Percentiles rank a stretch among this genome's conserved stretches.
Evolutionary conservation across 2,888 invertebrate genomes (phyloP).

Genomic region (Microdon myrmicae): DNA sequence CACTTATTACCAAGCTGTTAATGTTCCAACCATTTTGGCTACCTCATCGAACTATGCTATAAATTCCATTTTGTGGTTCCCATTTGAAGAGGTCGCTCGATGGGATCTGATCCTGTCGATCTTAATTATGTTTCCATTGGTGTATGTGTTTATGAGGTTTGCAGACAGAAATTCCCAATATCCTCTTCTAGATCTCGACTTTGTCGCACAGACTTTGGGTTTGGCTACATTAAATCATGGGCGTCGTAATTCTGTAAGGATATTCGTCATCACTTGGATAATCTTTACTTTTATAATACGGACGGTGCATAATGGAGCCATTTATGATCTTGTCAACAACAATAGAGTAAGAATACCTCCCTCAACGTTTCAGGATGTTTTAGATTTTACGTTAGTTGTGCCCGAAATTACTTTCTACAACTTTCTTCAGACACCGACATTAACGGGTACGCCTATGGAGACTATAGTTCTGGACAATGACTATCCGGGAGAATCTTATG

Average conservation of each 20-base stretch:
- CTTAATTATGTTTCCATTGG: too few species aligned
- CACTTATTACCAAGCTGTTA: conserved; percentile 54
- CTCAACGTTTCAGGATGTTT: conserved; percentile 40
- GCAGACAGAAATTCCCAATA: too few species aligned
- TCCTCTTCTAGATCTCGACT: too few species aligned
- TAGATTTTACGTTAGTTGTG: too few species aligned
- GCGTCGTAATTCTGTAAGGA: conserved; percentile 24
- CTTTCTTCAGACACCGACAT: conserved; percentile 39
- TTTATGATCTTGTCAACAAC: conserved; percentile 54
- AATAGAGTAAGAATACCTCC: conserved; percentile 54
- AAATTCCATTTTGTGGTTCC: conserved; percentile 53
- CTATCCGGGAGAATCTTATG: conserved; percentile 32
- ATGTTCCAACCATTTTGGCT: conserved; percentile 53
- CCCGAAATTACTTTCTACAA: conserved; percentile 48
- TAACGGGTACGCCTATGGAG: conserved; percentile 14
- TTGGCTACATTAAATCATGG: conserved; percentile 28
- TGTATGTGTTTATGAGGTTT: too few species aligned
- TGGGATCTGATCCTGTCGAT: too few species aligned
- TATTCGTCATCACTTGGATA: conserved; percentile 54
- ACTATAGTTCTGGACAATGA: conserved; percentile 24
- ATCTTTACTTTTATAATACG: conserved; percentile 53
- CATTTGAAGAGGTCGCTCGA: conserved; percentile 54
- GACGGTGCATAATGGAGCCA: conserved; percentile 53
- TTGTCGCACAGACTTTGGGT: conserved; percentile 36
- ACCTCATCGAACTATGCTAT: conserved; percentile 52